Conservation (phyloP, 2,113 vertebrate genomes). For the Toxotes chatareus region DNA sequence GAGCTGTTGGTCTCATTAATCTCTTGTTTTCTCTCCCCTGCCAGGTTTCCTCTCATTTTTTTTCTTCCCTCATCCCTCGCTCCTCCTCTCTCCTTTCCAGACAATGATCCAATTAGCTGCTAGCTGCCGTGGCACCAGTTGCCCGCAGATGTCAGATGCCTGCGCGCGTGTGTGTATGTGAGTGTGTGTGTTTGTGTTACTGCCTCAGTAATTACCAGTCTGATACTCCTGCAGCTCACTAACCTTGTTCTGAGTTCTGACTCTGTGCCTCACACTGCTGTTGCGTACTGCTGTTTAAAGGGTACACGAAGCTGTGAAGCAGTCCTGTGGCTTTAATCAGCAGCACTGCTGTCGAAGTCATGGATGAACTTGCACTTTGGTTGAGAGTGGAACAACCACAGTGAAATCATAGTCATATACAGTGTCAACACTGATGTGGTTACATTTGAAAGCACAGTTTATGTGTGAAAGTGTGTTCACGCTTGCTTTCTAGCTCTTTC, state of each 20-base stretch:
- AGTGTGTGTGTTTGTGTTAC: slow-evolving; percentile 42
- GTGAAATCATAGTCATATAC: neutral
- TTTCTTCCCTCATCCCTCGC: slow-evolving; percentile 57
- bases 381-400: neutral
- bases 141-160: slow-evolving; percentile 74
- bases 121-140: slow-evolving; percentile 79
- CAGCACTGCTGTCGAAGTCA: neutral
- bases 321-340: slow-evolving; percentile 40
- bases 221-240: slow-evolving; percentile 61
- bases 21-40: slow-evolving; percentile 66
- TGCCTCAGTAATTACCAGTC: slow-evolving; percentile 62
- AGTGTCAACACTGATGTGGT: neutral
- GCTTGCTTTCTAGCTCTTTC: too few relatives aligned
- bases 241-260: slow-evolving; percentile 65
- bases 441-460: neutral
- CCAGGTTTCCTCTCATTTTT: slow-evolving; percentile 49
- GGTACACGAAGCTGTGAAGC: slow-evolving; percentile 31
- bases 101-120: slow-evolving; percentile 85
- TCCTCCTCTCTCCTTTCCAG: slow-evolving; percentile 77
- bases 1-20: slow-evolving; percentile 73
- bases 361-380: slow-evolving; percentile 13
- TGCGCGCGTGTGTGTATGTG: slow-evolving; percentile 28
- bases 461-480: neutral
- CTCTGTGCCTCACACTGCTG: slow-evolving; percentile 40
- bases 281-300: slow-evolving; percentile 44